phyloP scores from a whole-genome alignment of 2,888 invertebrate species.

The Xylota sylvarum region DNA sequence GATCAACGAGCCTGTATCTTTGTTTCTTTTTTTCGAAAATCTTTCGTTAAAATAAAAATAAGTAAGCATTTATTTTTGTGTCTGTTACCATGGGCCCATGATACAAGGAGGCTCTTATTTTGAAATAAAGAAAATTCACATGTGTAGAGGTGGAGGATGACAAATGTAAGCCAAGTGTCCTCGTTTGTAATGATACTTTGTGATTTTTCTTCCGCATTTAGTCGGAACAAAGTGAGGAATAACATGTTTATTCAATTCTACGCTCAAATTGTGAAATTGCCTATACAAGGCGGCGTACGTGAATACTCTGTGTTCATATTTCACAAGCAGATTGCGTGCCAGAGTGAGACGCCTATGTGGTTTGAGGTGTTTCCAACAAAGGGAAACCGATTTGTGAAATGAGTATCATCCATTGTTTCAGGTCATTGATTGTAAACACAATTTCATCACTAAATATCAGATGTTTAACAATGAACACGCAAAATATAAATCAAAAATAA shows the following conservation, averaged over 20 bases:
- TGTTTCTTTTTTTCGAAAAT: conserved; percentile 2
- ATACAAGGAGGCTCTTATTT: neutral
- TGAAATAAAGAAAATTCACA: neutral
- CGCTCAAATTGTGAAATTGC: conserved; percentile 31
- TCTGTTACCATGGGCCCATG: conserved; percentile 12
- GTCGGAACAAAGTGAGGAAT: neutral
- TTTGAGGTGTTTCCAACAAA: neutral
- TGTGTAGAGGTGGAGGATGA: conserved; percentile 2
- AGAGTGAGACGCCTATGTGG: conserved; percentile 1
- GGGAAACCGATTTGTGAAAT: neutral
- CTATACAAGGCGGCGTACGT: neutral
- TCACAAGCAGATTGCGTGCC: conserved; percentile 21
- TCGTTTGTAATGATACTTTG: conserved; percentile 8
- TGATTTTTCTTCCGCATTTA: neutral
- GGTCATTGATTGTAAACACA: conserved; percentile 4
- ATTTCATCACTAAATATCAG: conserved; percentile 29
- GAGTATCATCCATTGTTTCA: neutral
- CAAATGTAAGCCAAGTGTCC: conserved; percentile 12
- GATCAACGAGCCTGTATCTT: neutral
- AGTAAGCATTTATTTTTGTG: neutral
- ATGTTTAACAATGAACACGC: neutral
- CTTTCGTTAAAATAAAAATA: conserved; percentile 6
- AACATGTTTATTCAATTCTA: conserved; percentile 10
- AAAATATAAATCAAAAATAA: conserved; percentile 11
- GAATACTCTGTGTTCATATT: neutral